Percentiles rank a stretch among this genome's conserved stretches.
These are phyloP conservation scores for Tenthredo scrophulariae DNA, from an alignment of 2,888 invertebrate genomes.

Conservation along the genomic window DNA sequence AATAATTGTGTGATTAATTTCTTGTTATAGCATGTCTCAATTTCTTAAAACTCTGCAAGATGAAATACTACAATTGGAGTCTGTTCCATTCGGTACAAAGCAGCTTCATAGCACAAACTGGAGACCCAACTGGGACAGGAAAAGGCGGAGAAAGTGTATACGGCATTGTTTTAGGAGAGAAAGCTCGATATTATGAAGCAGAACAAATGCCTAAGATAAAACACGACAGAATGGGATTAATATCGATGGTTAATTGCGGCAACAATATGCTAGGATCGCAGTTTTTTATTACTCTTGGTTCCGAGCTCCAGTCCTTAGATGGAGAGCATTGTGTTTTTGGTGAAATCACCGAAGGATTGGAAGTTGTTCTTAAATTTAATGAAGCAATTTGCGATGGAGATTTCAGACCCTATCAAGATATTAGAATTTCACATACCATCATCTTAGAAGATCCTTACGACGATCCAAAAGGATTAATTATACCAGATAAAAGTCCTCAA, in stretches of 20 bases:
- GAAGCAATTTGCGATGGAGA: constrained; percentile 95
- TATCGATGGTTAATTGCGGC: constrained; percentile 97
- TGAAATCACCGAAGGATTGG: constrained; percentile 94
- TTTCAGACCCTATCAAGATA: constrained; percentile 95
- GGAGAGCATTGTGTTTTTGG: constrained; percentile 97
- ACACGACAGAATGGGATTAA: constrained; percentile 90
- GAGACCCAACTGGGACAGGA: constrained; percentile 96
- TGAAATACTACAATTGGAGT: constrained; percentile 98
- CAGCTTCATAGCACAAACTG: constrained; percentile 98
- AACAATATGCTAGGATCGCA: constrained; percentile 95
- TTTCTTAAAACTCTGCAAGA: constrained; percentile 97
- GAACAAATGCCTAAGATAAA: constrained; percentile 95
- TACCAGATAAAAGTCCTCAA: constrained; percentile 93
- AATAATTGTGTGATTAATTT: constrained; percentile 53
- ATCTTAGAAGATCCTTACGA: constrained; percentile 97
- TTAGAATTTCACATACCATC: constrained; percentile 97
- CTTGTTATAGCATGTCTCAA: constrained; percentile 87
- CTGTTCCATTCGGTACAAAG: constrained; percentile 95
- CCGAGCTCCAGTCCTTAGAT: constrained; percentile 94
- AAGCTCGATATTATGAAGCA: constrained; percentile 93
- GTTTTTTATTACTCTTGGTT: constrained; percentile 96
- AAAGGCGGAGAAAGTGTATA: constrained; percentile 95
- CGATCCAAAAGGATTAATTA: constrained; percentile 88
- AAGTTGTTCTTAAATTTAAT: constrained; percentile 93
- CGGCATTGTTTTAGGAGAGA: constrained; percentile 91